Evolutionary conservation across 2,797 vertebrate species (phyloP).

Genomic region (Numenius phaeopus): DNA sequence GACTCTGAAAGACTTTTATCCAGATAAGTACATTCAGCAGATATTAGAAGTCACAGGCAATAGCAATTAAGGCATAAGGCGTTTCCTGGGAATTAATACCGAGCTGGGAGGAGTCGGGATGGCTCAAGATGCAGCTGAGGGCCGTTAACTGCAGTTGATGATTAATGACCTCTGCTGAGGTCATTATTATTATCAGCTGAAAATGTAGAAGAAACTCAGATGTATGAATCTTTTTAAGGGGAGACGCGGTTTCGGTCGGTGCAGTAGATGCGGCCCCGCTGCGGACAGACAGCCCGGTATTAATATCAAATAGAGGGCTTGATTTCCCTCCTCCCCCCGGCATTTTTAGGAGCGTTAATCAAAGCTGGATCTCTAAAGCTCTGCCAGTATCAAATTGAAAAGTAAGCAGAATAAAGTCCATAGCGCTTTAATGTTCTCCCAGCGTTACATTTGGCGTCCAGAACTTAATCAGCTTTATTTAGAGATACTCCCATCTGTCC

Average conservation of each 20-base stretch:
- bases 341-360: not conserved
- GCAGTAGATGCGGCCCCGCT: not conserved
- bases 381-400: not conserved
- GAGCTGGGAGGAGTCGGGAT: conserved; percentile 25
- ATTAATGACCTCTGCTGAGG: conserved; percentile 55
- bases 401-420: conserved; percentile 39
- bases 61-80: conserved; percentile 30
- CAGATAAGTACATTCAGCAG: conserved; percentile 23
- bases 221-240: not conserved
- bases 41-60: conserved; percentile 25
- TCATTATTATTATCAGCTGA: conserved; percentile 24
- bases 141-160: conserved; percentile 30
- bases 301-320: not conserved
- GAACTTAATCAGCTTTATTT: conserved; percentile 26
- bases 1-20: conserved; percentile 8
- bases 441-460: not conserved
- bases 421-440: not conserved
- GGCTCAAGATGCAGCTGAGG: conserved; percentile 38
- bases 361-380: conserved; percentile 9
- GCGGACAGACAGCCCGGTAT: not conserved
- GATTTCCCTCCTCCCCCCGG: not conserved
- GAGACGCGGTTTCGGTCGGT: not conserved
- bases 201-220: not conserved
- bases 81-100: conserved; percentile 26
- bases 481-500: not conserved